Evolutionary conservation across 2,888 invertebrate species (phyloP), one percentile per base, ranked within the genome.

Genomic region (Atethmia centrago): DNA sequence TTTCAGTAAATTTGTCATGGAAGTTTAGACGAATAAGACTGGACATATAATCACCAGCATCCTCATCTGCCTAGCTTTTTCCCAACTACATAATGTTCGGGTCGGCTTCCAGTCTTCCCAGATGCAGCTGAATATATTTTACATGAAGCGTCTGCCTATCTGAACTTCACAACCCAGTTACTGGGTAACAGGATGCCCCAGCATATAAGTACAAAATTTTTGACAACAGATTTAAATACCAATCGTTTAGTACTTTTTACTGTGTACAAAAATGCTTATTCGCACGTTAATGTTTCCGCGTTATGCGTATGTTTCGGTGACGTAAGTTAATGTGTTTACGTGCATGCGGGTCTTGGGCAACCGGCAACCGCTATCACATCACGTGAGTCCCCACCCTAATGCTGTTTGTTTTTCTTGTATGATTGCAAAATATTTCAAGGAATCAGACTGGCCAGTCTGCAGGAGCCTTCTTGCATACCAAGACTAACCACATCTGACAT

Each of bases 211-310:
- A 36, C 21, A 62, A 72, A 64, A 61, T 68, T 21, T 58, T 66
- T 63, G 55, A 71, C 59, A 61, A 25, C 21, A 61, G 1, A 84
- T 71, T n/a, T 75, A 55, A 80, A 66, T 25, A 51, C 64, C 58
- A 25, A 70, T 72, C 78, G 67, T 80, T 80, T 77, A 86, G 81
- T 82, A 68, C 66, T 80, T 79, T 82, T 82, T 76, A 82, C 81
- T 83, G 81, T 79, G 82, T 85, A 85, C 81, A 81, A 80, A 86
- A 85, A 87, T 74, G 80, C 82, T 77, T 79, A 84, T 86, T 89
- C 77, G 85, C 87, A 86, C 85, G 82, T 70, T 78, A 84, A 86
- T 84, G 82, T 89, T 93, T 92, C 93, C 92, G 91, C 86, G 86
- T 85, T 80, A 86, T 87, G 88, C 88, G 89, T 87, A 77, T 78